A percentile compares a stretch with the other conserved stretches of the same genome.
Conservation (phyloP, 2,797 vertebrate genomes). For the Fringilla coelebs region DNA sequence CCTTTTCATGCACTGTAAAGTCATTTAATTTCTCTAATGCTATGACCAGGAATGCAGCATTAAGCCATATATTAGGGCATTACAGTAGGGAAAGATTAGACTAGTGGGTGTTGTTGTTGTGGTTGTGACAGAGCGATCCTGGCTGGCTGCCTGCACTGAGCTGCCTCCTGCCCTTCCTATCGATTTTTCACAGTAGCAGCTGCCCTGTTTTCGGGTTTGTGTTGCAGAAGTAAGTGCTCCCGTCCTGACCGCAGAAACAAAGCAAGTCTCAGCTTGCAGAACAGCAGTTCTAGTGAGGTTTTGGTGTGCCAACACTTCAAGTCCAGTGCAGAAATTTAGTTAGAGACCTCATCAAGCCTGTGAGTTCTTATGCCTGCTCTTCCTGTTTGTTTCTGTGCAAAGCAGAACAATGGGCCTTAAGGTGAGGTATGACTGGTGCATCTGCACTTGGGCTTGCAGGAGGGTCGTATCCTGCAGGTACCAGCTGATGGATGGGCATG, state of each 20-base stretch:
- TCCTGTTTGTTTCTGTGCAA: not conserved
- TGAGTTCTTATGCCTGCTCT: not conserved
- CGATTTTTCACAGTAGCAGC: not conserved
- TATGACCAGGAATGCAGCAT: not conserved
- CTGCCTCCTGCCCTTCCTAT: not conserved
- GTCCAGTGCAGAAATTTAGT: not conserved
- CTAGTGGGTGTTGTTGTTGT: not conserved
- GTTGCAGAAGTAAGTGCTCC: not conserved
- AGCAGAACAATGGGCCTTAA: not conserved
- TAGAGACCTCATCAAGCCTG: not conserved
- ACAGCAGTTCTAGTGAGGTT: not conserved
- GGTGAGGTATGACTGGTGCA: not conserved
- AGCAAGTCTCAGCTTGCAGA: not conserved
- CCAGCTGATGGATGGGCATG: not conserved
- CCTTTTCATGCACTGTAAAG: not conserved
- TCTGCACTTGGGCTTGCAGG: not conserved
- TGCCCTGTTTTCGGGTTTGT: not conserved
- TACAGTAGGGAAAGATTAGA: not conserved
- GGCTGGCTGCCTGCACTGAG: not conserved
- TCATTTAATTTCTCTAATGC: not conserved
- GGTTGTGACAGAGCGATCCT: not conserved
- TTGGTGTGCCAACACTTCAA: not conserved
- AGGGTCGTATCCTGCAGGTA: not conserved
- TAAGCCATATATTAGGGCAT: not conserved
- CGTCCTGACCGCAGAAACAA: fast-evolving